These are phyloP conservation scores for Mimumesa dahlbomi DNA, from an alignment of 2,888 invertebrate genomes.

Conservation along the genomic window DNA sequence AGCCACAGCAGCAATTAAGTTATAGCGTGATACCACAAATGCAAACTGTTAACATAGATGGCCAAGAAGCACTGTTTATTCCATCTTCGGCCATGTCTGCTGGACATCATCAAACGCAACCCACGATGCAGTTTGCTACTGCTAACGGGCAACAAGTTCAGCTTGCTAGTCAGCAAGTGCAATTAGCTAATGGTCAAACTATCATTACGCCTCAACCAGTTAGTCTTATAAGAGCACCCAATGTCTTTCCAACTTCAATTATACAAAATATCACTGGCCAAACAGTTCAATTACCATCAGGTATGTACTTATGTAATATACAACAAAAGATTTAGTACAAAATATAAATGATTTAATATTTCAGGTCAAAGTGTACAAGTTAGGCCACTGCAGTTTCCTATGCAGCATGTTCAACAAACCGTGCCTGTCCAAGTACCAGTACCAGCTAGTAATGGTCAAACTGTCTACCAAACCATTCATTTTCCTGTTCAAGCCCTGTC, in stretches of 20 bases:
- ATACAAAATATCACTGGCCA: conserved; percentile 86
- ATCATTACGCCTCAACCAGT: conserved; percentile 80
- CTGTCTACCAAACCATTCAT: conserved; percentile 97
- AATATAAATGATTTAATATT: neutral
- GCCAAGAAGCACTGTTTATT: conserved; percentile 95
- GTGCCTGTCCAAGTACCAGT: conserved; percentile 96
- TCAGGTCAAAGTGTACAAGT: conserved; percentile 87
- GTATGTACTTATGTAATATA: conserved; percentile 66
- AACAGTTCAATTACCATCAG: conserved; percentile 86
- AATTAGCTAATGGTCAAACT: conserved; percentile 80
- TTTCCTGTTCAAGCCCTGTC: conserved; percentile 92
- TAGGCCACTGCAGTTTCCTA: conserved; percentile 86
- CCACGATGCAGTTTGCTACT: conserved; percentile 77
- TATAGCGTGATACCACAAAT: conserved; percentile 87
- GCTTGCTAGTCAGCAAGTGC: conserved; percentile 78
- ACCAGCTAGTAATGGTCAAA: conserved; percentile 91
- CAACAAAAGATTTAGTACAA: neutral
- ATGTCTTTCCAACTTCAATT: conserved; percentile 85
- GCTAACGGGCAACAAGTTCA: conserved; percentile 78
- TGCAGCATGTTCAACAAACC: conserved; percentile 86
- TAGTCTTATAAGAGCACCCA: conserved; percentile 87
- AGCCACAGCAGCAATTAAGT: conserved; percentile 82
- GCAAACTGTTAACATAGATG: conserved; percentile 95
- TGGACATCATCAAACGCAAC: conserved; percentile 80
- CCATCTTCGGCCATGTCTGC: conserved; percentile 87